Evolutionary conservation across 2,113 vertebrate genomes (phyloP).

Genomic region (Mormyrus iriodes): DNA sequence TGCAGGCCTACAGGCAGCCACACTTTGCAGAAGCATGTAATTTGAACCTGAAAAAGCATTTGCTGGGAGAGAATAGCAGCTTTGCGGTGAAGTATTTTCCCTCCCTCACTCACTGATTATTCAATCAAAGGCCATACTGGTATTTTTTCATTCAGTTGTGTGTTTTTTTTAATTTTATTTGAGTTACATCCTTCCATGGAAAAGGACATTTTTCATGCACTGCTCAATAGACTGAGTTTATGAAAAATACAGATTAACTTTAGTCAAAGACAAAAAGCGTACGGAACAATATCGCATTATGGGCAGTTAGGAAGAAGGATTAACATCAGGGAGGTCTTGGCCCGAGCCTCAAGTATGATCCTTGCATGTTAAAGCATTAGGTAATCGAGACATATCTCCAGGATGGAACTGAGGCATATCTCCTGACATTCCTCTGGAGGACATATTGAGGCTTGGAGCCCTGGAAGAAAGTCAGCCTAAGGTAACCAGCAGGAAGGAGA

Average conservation of each 20-base stretch:
- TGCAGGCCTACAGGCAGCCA: neutral
- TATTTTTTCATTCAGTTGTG: neutral
- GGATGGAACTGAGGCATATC: conserved; percentile 17
- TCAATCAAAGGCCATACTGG: neutral
- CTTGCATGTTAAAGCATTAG: conserved; percentile 24
- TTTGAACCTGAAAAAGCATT: neutral
- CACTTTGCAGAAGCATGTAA: neutral
- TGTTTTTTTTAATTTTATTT: neutral
- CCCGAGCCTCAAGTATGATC: neutral
- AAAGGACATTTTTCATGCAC: neutral
- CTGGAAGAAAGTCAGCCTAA: neutral
- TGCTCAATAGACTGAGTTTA: neutral
- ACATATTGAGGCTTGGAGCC: conserved; percentile 14
- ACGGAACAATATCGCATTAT: neutral
- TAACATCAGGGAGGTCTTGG: neutral
- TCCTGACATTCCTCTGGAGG: conserved; percentile 14
- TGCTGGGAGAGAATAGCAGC: neutral
- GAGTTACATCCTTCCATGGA: neutral
- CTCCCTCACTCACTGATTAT: neutral
- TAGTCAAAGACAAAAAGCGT: neutral
- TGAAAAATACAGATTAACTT: neutral
- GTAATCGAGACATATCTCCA: conserved; percentile 17
- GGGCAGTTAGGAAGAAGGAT: neutral
- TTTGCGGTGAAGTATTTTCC: neutral
- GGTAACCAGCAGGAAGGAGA: neutral